phyloP scores from a whole-genome alignment of 2,113 vertebrate species.

The Chaetodon auriga region DNA sequence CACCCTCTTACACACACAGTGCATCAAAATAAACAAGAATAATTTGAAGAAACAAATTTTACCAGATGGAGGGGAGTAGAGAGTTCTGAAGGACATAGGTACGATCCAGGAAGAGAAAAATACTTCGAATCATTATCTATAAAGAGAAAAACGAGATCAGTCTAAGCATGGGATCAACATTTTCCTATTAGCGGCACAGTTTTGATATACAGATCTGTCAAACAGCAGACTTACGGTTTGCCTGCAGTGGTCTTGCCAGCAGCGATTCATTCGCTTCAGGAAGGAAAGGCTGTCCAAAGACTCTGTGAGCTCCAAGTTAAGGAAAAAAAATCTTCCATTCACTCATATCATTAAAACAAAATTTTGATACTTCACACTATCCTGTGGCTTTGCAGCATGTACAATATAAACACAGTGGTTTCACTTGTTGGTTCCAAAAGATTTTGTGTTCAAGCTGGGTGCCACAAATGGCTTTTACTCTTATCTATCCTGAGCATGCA shows the following conservation, averaged over 20 bases:
- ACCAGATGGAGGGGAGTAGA: constrained; percentile 99
- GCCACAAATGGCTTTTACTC: not conserved
- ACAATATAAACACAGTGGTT: not conserved
- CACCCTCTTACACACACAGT: not conserved
- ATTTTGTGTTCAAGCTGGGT: not conserved
- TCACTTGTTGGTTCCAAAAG: not conserved
- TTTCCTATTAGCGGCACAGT: not conserved
- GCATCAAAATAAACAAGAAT: not conserved
- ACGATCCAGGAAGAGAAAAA: constrained; percentile 99
- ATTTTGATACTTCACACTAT: not conserved
- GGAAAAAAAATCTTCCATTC: constrained; percentile 64
- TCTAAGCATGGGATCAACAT: not conserved
- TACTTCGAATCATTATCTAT: constrained; percentile 99
- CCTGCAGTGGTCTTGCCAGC: constrained; percentile 99
- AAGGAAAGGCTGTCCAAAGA: constrained; percentile 98
- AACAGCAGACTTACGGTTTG: constrained; percentile 89
- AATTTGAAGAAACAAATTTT: constrained; percentile 54
- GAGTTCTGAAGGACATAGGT: constrained; percentile 99
- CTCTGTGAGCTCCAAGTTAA: constrained; percentile 90
- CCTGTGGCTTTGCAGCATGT: not conserved
- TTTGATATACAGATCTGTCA: not conserved
- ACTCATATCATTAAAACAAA: not conserved
- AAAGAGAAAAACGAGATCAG: constrained; percentile 2
- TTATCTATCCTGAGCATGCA: not conserved
- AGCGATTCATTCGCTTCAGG: constrained; percentile 98